Base-by-base conservation (phyloP, 1,140 invertebrate species). In the Pteromalus puparum region DNA sequence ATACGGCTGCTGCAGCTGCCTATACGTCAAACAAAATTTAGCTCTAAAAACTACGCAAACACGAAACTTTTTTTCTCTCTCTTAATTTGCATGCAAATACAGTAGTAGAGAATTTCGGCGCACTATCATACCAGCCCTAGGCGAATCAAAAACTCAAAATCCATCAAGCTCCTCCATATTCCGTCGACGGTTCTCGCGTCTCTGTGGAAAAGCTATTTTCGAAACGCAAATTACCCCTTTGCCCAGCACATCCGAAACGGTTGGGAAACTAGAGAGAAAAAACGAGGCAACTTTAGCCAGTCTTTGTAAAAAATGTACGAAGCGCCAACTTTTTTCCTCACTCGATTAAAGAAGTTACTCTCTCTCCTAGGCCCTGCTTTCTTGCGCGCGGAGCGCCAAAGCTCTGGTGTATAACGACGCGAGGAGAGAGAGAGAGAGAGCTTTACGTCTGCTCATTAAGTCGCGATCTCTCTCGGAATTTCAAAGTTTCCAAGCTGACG, bases 341-440 rank as follows among this genome's bases (percentile, higher is more conserved):
- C 18, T 53, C 26, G 42, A 73, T 81, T 81, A 73, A 73, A 42
- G 26, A 73, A 30, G 6, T 73, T 30, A 73, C 46, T 21, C n/a
- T n/a, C n/a, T n/a, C n/a, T n/a, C 53, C 18, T 61, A 61, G 6
- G 7, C 53, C 18, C 21, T n/a, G 18, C 18, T 61, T n/a, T 61
- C 53, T 61, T n/a, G 15, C 18, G 15, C 53, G 4, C 5, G 3
- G n/a, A n/a, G n/a, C 13, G 38, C 38, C 34, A 5, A 42, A 61
- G 53, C 53, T 61, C 53, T 15, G 13, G 48, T 34, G 10, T 42
- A 42, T 10, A 61, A 61, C 53, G 53, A 61, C 18, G 21, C 53
- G 53, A 61, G 48, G 13, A 53, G 15, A 34, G 34, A 34, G 5
- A 34, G 34, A 34, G 34, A 34, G 34, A 1, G 38, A 42, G 10